These are phyloP conservation scores for Pedicia rivosa DNA, from an alignment of 2,888 invertebrate genomes.

Conservation along the genomic window DNA sequence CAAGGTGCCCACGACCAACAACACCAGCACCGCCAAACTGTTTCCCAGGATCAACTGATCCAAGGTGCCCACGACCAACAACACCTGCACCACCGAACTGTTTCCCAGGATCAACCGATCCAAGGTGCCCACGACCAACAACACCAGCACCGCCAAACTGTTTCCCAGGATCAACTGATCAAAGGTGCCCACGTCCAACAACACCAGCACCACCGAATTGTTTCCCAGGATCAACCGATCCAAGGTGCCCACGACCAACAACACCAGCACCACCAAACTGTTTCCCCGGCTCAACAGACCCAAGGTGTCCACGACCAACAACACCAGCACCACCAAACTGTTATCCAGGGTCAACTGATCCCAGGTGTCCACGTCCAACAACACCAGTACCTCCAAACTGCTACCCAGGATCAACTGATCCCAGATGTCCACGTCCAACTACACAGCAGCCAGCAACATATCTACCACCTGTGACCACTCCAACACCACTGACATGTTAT, in stretches of 20 bases:
- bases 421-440: slow-evolving; percentile 17
- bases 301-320: slow-evolving; percentile 13
- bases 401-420: slow-evolving; percentile 20
- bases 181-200: slow-evolving; percentile 19
- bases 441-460: too few species aligned
- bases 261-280: slow-evolving; percentile 10
- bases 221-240: slow-evolving; percentile 14
- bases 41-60: slow-evolving; percentile 22
- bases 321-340: slow-evolving; percentile 16
- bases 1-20: slow-evolving; percentile 19
- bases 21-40: slow-evolving; percentile 16
- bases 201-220: slow-evolving; percentile 9
- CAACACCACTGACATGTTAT: slow-evolving; percentile 17
- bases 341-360: slow-evolving; percentile 28
- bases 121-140: slow-evolving; percentile 9
- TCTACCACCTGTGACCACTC: too few species aligned
- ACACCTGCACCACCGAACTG: slow-evolving; percentile 16
- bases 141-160: slow-evolving; percentile 13
- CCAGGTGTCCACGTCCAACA: slow-evolving; percentile 21
- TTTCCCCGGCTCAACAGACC: slow-evolving; percentile 15
- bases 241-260: slow-evolving; percentile 14
- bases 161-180: slow-evolving; percentile 21
- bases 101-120: slow-evolving; percentile 19
- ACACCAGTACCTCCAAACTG: slow-evolving; percentile 14
- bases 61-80: slow-evolving; percentile 19